Conservation (phyloP, 2,888 invertebrate genomes). For the Bimastos eiseni region DNA sequence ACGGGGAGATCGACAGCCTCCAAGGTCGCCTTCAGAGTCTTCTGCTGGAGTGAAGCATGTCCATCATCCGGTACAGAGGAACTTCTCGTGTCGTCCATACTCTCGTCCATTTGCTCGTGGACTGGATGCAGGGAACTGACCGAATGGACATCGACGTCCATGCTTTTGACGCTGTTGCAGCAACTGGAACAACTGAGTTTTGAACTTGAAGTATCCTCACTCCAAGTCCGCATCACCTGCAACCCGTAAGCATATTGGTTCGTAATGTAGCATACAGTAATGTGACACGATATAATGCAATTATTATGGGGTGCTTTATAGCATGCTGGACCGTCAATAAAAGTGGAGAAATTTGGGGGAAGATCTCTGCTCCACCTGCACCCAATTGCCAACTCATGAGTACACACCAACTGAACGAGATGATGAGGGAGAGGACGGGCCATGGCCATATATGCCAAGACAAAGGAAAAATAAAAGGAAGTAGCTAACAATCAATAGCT, state of each 20-base stretch:
- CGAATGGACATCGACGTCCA: not conserved
- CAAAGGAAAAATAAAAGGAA: too few species aligned
- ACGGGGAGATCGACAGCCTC: not conserved
- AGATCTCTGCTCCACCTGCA: too few species aligned
- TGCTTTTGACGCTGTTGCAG: not conserved
- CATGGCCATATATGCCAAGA: too few species aligned
- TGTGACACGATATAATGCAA: too few species aligned
- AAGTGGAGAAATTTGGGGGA: too few species aligned
- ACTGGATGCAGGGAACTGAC: not conserved
- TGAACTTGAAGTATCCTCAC: not conserved
- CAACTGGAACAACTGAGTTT: slow-evolving; percentile 9
- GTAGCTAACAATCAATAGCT: too few species aligned
- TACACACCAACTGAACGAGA: too few species aligned
- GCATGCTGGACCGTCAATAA: not conserved
- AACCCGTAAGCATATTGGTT: not conserved
- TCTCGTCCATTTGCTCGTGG: not conserved
- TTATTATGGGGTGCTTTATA: not conserved
- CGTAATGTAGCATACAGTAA: not conserved
- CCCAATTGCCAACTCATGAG: too few species aligned
- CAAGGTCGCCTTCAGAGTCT: not conserved
- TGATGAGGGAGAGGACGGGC: too few species aligned
- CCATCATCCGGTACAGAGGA: not conserved
- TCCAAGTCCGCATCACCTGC: slow-evolving; percentile 46
- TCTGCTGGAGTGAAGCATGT: not conserved
- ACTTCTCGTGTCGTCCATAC: not conserved